Conservation (phyloP, 1,140 invertebrate genomes). For the Diuraphis noxia region DNA sequence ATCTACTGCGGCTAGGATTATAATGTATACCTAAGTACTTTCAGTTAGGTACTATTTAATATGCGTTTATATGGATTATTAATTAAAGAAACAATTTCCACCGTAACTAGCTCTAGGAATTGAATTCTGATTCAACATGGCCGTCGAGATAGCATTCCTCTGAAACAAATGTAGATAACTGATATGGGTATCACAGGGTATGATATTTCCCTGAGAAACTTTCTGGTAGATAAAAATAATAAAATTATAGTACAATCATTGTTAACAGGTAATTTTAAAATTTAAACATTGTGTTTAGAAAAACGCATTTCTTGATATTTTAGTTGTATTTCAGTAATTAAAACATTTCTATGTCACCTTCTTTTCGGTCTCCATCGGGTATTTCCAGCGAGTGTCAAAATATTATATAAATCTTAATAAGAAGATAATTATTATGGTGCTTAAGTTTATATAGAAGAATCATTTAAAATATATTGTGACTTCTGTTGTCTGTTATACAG, state of each 20-base stretch:
- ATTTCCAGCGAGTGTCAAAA: not conserved
- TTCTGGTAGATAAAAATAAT: not conserved
- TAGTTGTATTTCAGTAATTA: not conserved
- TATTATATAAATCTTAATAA: not conserved
- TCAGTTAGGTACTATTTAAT: not conserved
- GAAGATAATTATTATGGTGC: not conserved
- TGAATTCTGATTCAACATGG: not conserved
- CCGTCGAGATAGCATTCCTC: not conserved
- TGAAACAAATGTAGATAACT: not conserved
- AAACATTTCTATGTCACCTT: not conserved
- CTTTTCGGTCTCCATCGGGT: not conserved
- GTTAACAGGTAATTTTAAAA: not conserved
- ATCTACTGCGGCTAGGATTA: not conserved
- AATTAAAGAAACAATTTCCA: not conserved
- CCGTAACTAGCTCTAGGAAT: not conserved
- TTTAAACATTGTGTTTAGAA: not conserved
- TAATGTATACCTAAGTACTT: not conserved
- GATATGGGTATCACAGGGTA: not conserved
- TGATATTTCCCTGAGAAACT: no score
- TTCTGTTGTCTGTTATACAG: not conserved
- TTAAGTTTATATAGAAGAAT: not conserved
- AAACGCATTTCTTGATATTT: not conserved
- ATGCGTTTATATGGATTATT: not conserved
- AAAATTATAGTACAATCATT: not conserved
- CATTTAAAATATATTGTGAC: not conserved